Conservation (phyloP, 1,140 invertebrate genomes). For the Ostrea denselamellosa region DNA sequence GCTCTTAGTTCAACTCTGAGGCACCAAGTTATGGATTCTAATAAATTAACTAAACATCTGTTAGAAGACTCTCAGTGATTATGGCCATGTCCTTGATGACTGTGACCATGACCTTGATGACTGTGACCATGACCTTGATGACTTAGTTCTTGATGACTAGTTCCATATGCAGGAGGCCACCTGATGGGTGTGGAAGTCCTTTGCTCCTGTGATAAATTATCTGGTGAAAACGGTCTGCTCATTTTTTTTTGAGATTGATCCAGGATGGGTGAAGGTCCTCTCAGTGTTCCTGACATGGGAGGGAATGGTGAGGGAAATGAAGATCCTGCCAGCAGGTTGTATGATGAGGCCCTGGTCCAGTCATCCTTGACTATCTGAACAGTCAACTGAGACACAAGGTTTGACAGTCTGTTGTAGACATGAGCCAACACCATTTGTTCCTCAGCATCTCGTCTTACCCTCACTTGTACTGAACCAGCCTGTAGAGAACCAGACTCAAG, state of each 20-base stretch:
- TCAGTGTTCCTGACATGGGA: constrained; percentile 30
- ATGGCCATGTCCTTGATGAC: constrained; percentile 54
- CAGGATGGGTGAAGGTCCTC: constrained; percentile 56
- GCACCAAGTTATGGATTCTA: no score
- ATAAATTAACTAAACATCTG: no score
- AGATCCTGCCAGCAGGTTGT: constrained; percentile 58
- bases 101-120: constrained; percentile 53
- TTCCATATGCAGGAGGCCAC: neutral
- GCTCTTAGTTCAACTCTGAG: no score
- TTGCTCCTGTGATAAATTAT: constrained; percentile 25
- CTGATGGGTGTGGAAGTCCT: constrained; percentile 40
- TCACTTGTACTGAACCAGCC: constrained; percentile 83
- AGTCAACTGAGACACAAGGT: constrained; percentile 82
- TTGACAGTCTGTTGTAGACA: constrained; percentile 82
- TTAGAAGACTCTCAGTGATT: constrained; percentile 45
- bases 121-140: constrained; percentile 46
- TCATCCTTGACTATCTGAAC: constrained; percentile 83
- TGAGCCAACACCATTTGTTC: constrained; percentile 84
- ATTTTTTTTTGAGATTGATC: constrained; percentile 38
- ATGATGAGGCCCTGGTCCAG: constrained; percentile 75
- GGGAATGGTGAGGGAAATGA: constrained; percentile 55
- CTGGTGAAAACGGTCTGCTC: neutral
- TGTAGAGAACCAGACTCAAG: constrained; percentile 69
- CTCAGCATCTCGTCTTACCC: constrained; percentile 84
- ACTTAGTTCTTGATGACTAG: neutral